Evolutionary conservation across 2,888 invertebrate species (phyloP).

Genomic region (Apomyelois bistriatella): DNA sequence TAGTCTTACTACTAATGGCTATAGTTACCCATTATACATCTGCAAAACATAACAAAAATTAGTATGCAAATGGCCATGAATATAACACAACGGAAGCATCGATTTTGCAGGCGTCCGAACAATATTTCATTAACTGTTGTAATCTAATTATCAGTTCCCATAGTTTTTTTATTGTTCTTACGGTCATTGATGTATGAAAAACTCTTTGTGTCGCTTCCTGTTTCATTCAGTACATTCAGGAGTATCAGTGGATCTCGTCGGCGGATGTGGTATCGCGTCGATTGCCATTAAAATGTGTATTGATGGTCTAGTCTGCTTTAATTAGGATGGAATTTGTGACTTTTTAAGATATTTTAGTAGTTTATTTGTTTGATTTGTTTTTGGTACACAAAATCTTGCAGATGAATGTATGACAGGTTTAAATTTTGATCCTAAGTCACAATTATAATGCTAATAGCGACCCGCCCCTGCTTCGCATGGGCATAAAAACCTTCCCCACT

Average conservation of each 20-base stretch:
- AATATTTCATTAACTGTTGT: conserved; percentile 30
- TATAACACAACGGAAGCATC: conserved; percentile 9
- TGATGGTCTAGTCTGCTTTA: not conserved
- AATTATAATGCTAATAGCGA: too few species aligned
- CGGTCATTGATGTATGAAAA: conserved; percentile 20
- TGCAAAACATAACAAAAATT: conserved; percentile 2
- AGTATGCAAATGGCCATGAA: not conserved
- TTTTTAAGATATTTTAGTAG: conserved; percentile 7
- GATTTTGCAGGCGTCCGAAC: conserved; percentile 13
- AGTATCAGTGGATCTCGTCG: conserved; percentile 30
- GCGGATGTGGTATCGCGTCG: conserved; percentile 6
- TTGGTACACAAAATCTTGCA: too few species aligned
- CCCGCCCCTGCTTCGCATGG: too few species aligned
- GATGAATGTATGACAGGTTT: too few species aligned
- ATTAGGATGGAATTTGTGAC: not conserved
- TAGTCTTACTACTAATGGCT: too few species aligned
- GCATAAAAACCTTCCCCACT: too few species aligned
- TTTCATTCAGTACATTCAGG: conserved; percentile 43
- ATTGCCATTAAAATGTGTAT: not conserved
- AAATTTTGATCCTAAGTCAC: too few species aligned
- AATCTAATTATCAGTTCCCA: conserved; percentile 78
- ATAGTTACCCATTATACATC: too few species aligned
- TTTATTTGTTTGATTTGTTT: conserved; percentile 26
- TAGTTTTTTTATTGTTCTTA: conserved; percentile 30
- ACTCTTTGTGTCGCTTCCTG: conserved; percentile 51